Conservation (phyloP, 2,113 vertebrate genomes). For the Pseudorhombus dupliciocellatus region DNA sequence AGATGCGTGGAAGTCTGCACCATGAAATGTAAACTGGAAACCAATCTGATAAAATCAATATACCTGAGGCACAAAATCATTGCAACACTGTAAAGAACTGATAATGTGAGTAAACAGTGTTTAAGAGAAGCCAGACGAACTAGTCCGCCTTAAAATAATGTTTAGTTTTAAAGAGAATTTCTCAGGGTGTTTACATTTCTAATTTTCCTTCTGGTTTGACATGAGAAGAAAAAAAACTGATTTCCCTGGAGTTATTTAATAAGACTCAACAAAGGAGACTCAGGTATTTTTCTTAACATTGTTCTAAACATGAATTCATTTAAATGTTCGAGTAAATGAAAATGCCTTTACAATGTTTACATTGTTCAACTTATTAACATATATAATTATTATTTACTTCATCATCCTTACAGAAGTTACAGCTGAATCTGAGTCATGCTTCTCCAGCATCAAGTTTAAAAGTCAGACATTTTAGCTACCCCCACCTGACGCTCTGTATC, state of each 20-base stretch:
- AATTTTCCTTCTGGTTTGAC: background rate
- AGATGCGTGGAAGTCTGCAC: slow-evolving; percentile 31
- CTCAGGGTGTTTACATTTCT: too few relatives aligned
- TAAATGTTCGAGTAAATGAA: too few relatives aligned
- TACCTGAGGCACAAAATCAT: background rate
- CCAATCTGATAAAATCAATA: background rate
- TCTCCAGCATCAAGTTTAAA: too few relatives aligned
- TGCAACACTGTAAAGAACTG: background rate
- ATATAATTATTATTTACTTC: too few relatives aligned
- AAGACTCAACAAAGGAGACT: background rate
- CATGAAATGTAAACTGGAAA: background rate
- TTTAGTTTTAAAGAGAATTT: too few relatives aligned
- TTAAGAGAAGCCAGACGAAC: background rate
- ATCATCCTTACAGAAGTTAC: too few relatives aligned
- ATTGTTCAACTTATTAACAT: too few relatives aligned
- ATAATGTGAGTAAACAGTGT: background rate
- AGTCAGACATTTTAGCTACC: background rate
- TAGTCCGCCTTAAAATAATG: background rate
- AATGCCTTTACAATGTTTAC: too few relatives aligned
- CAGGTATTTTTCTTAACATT: too few relatives aligned
- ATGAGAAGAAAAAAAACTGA: background rate
- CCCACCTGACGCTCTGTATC: background rate
- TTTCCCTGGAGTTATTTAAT: slow-evolving; percentile 1
- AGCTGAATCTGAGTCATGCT: too few relatives aligned
- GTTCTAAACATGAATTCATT: too few relatives aligned